phyloP scores from a whole-genome alignment of 2,113 vertebrate species.

The Pollimyrus isidori region DNA sequence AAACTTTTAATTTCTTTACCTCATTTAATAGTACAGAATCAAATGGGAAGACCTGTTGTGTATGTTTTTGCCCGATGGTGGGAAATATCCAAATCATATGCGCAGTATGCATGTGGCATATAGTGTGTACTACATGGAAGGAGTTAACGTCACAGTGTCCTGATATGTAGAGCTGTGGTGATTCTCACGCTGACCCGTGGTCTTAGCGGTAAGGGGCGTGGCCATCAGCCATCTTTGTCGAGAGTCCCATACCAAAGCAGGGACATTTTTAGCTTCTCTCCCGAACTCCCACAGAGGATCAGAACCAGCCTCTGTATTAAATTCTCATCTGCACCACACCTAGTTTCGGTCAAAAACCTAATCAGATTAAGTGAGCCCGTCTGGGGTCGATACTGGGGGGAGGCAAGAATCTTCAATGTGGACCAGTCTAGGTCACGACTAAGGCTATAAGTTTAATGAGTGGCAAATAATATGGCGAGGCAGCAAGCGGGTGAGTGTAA shows the following conservation, averaged over 20 bases:
- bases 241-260: neutral
- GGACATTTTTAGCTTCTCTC: neutral
- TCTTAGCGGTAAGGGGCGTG: neutral
- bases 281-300: neutral
- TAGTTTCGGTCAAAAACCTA: neutral
- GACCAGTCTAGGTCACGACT: neutral
- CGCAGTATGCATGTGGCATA: neutral
- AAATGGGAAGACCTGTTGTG: neutral
- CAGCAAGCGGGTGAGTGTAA: neutral
- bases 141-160: neutral
- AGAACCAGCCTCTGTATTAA: neutral
- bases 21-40: neutral
- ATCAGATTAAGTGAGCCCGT: neutral
- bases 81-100: neutral
- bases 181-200: neutral
- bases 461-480: neutral
- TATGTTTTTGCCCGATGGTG: neutral
- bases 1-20: neutral
- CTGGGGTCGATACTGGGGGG: neutral
- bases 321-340: neutral
- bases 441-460: neutral
- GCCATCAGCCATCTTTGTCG: neutral
- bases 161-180: neutral
- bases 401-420: neutral
- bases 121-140: neutral